phyloP scores from a whole-genome alignment of 2,888 invertebrate genomes.

The Drosophila anomalipes region DNA sequence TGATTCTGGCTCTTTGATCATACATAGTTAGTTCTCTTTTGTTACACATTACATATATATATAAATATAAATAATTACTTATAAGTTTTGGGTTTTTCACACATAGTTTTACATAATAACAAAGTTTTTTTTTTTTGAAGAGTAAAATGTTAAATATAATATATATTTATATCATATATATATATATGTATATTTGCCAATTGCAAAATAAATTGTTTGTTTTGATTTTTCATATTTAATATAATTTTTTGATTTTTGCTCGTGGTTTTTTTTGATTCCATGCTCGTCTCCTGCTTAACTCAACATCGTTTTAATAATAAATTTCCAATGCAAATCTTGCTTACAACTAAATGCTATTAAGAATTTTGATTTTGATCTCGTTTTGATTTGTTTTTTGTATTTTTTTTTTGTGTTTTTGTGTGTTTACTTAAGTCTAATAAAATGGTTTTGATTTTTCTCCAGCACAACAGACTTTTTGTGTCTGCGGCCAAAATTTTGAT shows the following conservation, averaged over 20 bases:
- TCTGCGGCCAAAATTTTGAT: slow-evolving; percentile 82
- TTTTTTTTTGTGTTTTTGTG: slow-evolving; percentile 43
- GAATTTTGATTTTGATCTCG: slow-evolving; percentile 53
- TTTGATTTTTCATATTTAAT: slow-evolving; percentile 66
- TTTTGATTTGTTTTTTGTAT: slow-evolving; percentile 24
- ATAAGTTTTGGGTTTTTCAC: slow-evolving; percentile 50
- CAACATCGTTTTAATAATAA: slow-evolving; percentile 68
- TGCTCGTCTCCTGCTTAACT: slow-evolving; percentile 57
- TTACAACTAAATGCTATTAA: slow-evolving; percentile 67
- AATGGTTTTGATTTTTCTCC: slow-evolving; percentile 77
- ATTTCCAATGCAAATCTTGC: slow-evolving; percentile 54
- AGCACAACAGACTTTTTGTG: slow-evolving; percentile 62
- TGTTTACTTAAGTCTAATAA: slow-evolving; percentile 70
- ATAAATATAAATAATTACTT: slow-evolving; percentile 74
- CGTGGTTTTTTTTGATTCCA: slow-evolving; percentile 62
- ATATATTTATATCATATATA: slow-evolving; percentile 51
- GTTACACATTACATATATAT: slow-evolving; percentile 64
- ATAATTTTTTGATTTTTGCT: slow-evolving; percentile 63
- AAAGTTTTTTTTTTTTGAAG: slow-evolving; percentile 62
- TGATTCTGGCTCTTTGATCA: slow-evolving; percentile 64
- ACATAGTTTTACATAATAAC: slow-evolving; percentile 67
- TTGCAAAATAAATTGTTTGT: slow-evolving; percentile 67
- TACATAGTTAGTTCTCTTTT: slow-evolving; percentile 57
- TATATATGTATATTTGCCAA: slow-evolving; percentile 68
- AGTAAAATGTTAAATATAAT: slow-evolving; percentile 66